Evolutionary conservation across 2,113 vertebrate species (phyloP).

Genomic region (Pandion haliaetus): DNA sequence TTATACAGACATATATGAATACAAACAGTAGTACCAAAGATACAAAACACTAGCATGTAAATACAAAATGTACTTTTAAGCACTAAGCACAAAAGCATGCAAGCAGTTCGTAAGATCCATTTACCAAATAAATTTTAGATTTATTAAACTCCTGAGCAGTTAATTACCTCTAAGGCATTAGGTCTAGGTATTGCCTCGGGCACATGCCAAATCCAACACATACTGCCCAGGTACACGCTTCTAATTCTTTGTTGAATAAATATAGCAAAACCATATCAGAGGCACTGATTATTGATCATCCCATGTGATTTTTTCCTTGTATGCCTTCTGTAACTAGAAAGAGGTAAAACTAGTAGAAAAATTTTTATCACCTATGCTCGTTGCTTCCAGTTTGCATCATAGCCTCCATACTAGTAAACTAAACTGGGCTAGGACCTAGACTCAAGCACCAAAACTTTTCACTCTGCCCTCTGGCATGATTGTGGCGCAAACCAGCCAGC

Average conservation of each 20-base stretch:
- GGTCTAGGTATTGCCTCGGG: background rate
- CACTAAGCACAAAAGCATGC: background rate
- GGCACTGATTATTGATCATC: background rate
- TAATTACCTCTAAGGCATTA: background rate
- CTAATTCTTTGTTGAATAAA: background rate
- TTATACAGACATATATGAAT: background rate
- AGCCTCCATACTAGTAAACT: background rate
- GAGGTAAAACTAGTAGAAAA: background rate
- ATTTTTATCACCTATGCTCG: background rate
- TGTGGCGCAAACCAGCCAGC: background rate
- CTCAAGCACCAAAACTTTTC: background rate
- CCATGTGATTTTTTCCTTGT: background rate
- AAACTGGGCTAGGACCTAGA: background rate
- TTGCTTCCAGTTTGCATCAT: background rate
- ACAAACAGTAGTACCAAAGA: background rate
- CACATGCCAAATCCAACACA: background rate
- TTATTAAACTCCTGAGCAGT: background rate
- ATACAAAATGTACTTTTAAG: background rate
- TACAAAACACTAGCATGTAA: background rate
- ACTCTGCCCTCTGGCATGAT: background rate
- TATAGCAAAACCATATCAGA: background rate
- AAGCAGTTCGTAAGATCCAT: background rate
- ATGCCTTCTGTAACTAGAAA: background rate
- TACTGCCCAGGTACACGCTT: background rate
- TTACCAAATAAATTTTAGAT: background rate